These are phyloP conservation scores for Holcopasites calliopsidis DNA, from an alignment of 1,140 invertebrate genomes.

Conservation along the genomic window DNA sequence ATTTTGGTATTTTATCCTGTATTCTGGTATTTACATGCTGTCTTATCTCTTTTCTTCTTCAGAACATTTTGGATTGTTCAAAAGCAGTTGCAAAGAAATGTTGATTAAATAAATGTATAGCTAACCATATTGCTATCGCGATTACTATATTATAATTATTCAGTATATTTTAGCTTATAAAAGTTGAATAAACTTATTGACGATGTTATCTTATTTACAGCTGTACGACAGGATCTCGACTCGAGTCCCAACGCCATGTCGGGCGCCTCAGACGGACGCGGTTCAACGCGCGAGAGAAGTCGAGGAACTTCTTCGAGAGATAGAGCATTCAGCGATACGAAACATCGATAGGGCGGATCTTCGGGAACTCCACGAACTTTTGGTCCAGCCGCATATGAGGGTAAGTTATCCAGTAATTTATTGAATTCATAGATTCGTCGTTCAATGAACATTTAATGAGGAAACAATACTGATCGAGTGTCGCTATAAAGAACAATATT, in stretches of 20 bases:
- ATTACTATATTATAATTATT: too few relatives aligned
- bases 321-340: constrained; percentile 79
- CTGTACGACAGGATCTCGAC: constrained; percentile 92
- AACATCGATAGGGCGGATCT: constrained; percentile 81
- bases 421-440: background rate
- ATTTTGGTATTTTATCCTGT: too few relatives aligned
- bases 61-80: too few relatives aligned
- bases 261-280: constrained; percentile 89
- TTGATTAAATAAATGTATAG: too few relatives aligned
- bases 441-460: background rate
- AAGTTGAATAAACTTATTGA: background rate
- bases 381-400: constrained; percentile 91
- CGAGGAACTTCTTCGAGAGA: constrained; percentile 84
- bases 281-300: constrained; percentile 88
- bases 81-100: too few relatives aligned
- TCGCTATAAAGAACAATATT: too few relatives aligned
- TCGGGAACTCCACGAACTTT: constrained; percentile 89
- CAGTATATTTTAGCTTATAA: background rate
- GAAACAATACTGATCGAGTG: too few relatives aligned
- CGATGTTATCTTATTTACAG: constrained; percentile 79
- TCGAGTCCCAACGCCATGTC: constrained; percentile 86
- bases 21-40: too few relatives aligned
- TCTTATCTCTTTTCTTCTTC: too few relatives aligned
- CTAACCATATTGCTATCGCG: too few relatives aligned
- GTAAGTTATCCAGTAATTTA: constrained; percentile 81